Evolutionary conservation across 2,113 vertebrate genomes (phyloP), one percentile per base, ranked within the genome.

Genomic region (Anolis sagrei): DNA sequence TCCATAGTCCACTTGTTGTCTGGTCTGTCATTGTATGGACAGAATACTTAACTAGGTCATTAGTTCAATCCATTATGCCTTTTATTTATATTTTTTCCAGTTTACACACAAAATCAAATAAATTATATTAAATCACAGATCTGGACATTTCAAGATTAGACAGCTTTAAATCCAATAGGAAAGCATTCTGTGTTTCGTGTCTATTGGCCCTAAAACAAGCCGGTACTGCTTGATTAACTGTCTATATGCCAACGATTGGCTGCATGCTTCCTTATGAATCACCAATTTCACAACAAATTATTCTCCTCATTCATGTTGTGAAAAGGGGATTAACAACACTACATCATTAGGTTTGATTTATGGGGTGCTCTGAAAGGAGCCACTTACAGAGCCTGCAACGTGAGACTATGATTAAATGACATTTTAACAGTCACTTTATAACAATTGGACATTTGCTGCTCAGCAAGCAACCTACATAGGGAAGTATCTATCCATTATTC

Each of bases 291-390:
- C 29, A 44, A 78, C 32, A 85, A 79, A 79, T 85, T 79, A 29
- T 70, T 86, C 54, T 86, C 54, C 79, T 86, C 49, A 68, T 34
- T 86, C 29, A 86, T 34, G 36, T 86, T 86, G 68, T 73, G 54
- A 79, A 44, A 34, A 85, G 44, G 29, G 69, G 36, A 79, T 29
- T 73, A 79, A 78, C 11, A 74, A 32, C 39, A 68, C 68, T 73
- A 64, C 69, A 86, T 64, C 69, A 80, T 74, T 34, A 36, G n/a
- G 32, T 80, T 32, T 86, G 77, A 86, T 79, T 64, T 86, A 86
- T 80, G 70, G 74, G 68, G 29, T 62, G 23, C 16, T 62, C 29
- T 73, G 29, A 36, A 34, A 86, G 73, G n/a, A 48, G 21, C 39
- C 39, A 49, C 54, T 79, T 62, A 80, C 68, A 70, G 48, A 77